phyloP scores from a whole-genome alignment of 2,113 vertebrate species.

The Euleptes europaea region DNA sequence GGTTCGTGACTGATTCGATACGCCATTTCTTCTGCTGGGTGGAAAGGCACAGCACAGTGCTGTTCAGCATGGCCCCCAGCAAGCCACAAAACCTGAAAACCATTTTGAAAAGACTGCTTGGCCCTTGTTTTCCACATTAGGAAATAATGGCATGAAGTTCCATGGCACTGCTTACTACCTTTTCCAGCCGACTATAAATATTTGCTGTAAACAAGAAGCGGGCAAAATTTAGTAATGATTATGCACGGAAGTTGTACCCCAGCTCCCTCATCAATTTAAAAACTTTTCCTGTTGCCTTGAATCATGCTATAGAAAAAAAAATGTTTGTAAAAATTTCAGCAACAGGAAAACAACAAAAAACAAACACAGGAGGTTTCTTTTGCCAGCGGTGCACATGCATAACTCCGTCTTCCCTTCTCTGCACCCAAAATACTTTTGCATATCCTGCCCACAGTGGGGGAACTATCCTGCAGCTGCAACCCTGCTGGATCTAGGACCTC shows the following conservation, averaged over 20 bases:
- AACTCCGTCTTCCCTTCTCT: constrained; percentile 2
- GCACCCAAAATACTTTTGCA: constrained; percentile 17
- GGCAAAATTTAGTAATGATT: constrained; percentile 10
- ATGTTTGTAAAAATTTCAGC: not conserved
- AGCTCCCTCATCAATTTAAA: not conserved
- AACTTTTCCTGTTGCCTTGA: not conserved
- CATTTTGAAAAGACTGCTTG: not conserved
- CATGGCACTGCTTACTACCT: not conserved
- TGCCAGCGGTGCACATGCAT: constrained; percentile 13
- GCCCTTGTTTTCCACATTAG: constrained; percentile 1
- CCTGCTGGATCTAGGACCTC: not conserved
- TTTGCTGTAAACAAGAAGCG: constrained; percentile 2
- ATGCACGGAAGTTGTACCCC: not conserved
- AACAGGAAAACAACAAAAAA: constrained; percentile 9
- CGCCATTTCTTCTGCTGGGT: constrained; percentile 8
- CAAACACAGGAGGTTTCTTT: not conserved
- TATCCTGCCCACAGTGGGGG: not conserved
- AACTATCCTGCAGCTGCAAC: not conserved
- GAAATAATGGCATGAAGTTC: not conserved
- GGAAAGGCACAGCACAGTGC: not conserved
- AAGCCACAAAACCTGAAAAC: not conserved
- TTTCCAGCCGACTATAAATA: not conserved
- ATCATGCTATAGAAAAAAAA: constrained; percentile 13
- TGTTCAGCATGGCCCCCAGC: not conserved
- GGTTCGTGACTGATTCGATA: constrained; percentile 13